Evolutionary conservation across 2,113 vertebrate genomes (phyloP).

Genomic region (Lophura nycthemera): DNA sequence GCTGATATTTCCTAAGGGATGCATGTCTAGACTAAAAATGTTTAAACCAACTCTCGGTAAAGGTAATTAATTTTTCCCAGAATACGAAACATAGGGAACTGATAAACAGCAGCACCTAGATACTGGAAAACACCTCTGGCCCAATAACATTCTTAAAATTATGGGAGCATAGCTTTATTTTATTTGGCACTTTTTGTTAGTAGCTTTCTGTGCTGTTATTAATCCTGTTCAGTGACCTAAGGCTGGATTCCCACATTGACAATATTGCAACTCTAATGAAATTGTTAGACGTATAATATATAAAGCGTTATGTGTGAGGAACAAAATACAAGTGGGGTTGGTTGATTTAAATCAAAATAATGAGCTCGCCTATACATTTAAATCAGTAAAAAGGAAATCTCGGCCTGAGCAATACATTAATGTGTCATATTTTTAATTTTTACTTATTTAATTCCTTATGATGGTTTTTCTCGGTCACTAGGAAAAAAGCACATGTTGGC

Average conservation of each 20-base stretch:
- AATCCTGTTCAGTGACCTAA: conserved; percentile 29
- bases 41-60: conserved; percentile 52
- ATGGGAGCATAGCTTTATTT: not conserved
- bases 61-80: conserved; percentile 9
- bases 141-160: conserved; percentile 13
- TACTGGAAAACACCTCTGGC: not conserved
- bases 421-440: not conserved
- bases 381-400: not conserved
- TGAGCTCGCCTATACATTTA: not conserved
- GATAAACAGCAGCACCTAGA: conserved; percentile 13
- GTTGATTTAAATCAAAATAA: conserved; percentile 11
- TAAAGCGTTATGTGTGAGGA: not conserved
- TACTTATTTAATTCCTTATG: not conserved
- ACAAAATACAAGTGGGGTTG: not conserved
- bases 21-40: conserved; percentile 45
- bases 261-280: conserved; percentile 18
- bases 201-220: not conserved
- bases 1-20: conserved; percentile 38
- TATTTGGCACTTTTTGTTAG: conserved; percentile 48
- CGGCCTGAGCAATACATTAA: not conserved
- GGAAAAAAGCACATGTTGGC: not conserved
- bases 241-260: not conserved
- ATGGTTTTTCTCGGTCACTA: not conserved
- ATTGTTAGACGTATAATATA: not conserved
- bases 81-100: not conserved